Percentiles rank a stretch among this genome's conserved stretches.
These are phyloP conservation scores for Anolis apletophallus DNA, from an alignment of 2,797 vertebrate genomes.

Conservation along the genomic window DNA sequence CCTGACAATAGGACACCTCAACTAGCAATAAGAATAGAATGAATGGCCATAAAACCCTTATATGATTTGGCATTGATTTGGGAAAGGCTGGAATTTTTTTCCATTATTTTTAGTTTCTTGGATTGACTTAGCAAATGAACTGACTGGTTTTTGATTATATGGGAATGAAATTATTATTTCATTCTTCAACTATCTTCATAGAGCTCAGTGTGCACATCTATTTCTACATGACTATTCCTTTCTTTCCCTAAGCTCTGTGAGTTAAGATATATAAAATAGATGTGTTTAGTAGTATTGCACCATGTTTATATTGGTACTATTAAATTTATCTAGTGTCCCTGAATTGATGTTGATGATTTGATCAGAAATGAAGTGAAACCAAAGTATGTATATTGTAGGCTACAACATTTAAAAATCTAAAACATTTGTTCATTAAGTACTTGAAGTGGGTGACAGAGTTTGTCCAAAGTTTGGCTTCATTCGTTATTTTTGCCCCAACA, in stretches of 20 bases:
- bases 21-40: background rate
- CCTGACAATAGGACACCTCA: background rate
- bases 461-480: too few species aligned
- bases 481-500: too few species aligned
- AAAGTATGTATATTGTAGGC: too few species aligned
- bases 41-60: background rate
- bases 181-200: background rate
- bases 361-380: too few species aligned
- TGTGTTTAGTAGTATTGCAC: too few species aligned
- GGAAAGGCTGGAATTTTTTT: background rate
- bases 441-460: too few species aligned
- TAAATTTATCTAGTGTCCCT: too few species aligned
- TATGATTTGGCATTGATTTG: background rate
- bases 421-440: too few species aligned
- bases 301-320: too few species aligned
- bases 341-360: too few species aligned
- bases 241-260: background rate
- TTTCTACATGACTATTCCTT: background rate
- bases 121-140: background rate
- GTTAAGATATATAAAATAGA: too few species aligned
- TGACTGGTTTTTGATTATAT: background rate
- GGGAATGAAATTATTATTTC: background rate
- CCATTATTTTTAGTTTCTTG: background rate
- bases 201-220: background rate
- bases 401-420: too few species aligned